Evolutionary conservation across 1,140 invertebrate species (phyloP).

Genomic region (Ceratina australensis): DNA sequence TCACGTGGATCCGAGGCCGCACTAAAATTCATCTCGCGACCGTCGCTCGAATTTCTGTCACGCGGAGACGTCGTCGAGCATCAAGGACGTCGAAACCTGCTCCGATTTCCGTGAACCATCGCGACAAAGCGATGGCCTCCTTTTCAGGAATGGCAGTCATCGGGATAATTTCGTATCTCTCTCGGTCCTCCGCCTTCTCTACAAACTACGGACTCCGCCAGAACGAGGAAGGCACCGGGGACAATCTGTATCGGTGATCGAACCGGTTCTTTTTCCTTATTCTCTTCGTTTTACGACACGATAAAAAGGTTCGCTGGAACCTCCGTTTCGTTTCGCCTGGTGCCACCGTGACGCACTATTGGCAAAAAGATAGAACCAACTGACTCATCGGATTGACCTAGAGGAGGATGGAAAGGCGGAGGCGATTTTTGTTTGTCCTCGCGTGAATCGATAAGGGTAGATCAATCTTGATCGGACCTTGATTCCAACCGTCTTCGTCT

Average conservation of each 20-base stretch:
- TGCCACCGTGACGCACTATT: slow-evolving; percentile 6
- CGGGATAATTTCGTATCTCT: slow-evolving; percentile 49
- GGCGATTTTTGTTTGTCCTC: slow-evolving; percentile 1
- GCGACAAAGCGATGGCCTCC: slow-evolving; percentile 20
- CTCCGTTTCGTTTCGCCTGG: slow-evolving; percentile 13
- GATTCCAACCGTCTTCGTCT: too few species aligned
- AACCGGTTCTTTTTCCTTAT: slow-evolving; percentile 46
- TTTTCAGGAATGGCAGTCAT: slow-evolving; percentile 32
- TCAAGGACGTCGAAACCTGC: slow-evolving; percentile 62
- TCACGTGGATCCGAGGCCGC: slow-evolving; percentile 22
- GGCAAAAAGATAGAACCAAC: slow-evolving; percentile 32
- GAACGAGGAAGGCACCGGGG: slow-evolving; percentile 45
- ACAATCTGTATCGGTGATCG: slow-evolving; percentile 44
- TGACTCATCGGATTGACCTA: slow-evolving; percentile 16
- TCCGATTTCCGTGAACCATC: slow-evolving; percentile 62
- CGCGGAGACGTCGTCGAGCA: slow-evolving; percentile 40
- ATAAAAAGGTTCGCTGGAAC: too few species aligned
- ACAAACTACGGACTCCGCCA: slow-evolving; percentile 42
- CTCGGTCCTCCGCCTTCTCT: slow-evolving; percentile 19
- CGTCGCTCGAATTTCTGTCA: slow-evolving; percentile 44
- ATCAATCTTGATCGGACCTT: too few species aligned
- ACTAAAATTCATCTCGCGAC: slow-evolving; percentile 12
- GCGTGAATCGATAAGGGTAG: not conserved
- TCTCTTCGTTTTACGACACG: slow-evolving; percentile 17
- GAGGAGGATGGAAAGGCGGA: slow-evolving; percentile 26